phyloP scores from a whole-genome alignment of 64 coral and sea anemone species.

The Montipora capricornis region DNA sequence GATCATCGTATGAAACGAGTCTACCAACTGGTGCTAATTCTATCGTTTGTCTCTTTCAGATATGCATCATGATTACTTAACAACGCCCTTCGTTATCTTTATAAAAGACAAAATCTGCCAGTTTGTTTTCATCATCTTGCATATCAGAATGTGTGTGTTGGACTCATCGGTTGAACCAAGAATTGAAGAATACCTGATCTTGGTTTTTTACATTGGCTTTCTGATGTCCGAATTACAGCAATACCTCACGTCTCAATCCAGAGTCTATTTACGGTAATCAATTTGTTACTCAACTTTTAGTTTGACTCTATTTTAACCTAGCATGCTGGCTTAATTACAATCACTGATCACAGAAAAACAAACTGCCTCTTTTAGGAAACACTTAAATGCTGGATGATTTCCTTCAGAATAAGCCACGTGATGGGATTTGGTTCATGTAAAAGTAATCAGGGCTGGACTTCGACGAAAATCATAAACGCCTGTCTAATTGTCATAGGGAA shows the following conservation, averaged over 20 bases:
- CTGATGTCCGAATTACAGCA: constrained; percentile 26
- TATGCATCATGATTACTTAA: constrained; percentile 34
- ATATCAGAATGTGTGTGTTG: constrained; percentile 21
- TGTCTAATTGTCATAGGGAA: too few relatives aligned
- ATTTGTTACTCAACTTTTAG: background rate
- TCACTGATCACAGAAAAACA: background rate
- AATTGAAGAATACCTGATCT: constrained; percentile 26
- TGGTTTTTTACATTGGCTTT: constrained; percentile 40
- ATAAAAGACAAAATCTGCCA: constrained; percentile 37
- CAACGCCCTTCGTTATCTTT: constrained; percentile 33
- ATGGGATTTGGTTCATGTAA: too few relatives aligned
- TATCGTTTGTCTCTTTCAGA: constrained; percentile 19
- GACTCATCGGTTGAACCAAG: constrained; percentile 6
- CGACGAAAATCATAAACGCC: too few relatives aligned
- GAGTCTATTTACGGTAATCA: background rate
- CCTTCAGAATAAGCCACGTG: too few relatives aligned
- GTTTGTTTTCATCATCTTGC: constrained; percentile 16
- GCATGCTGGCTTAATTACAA: background rate
- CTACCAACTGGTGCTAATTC: too few relatives aligned
- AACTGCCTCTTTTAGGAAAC: too few relatives aligned
- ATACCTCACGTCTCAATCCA: constrained; percentile 12
- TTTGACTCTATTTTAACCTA: background rate
- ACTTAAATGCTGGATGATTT: too few relatives aligned
- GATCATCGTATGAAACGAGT: too few relatives aligned
- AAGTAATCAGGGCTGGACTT: too few relatives aligned